Evolutionary conservation across 2,113 vertebrate genomes (phyloP).

Genomic region (Micromys minutus): DNA sequence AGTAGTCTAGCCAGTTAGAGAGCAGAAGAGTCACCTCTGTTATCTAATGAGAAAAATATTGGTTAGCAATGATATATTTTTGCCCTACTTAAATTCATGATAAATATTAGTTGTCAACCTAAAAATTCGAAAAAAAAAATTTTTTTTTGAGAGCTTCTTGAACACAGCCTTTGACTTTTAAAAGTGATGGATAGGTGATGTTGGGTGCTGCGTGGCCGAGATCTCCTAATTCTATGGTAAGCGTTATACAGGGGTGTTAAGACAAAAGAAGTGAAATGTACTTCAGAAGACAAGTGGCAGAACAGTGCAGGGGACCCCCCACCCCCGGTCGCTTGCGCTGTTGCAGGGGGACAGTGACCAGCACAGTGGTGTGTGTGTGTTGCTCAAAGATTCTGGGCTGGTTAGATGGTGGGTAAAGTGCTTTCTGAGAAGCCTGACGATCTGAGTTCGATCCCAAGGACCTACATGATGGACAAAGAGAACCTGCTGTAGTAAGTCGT

Average conservation of each 20-base stretch:
- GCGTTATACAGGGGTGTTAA: neutral
- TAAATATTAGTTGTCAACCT: slow-evolving; percentile 19
- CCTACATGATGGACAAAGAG: neutral
- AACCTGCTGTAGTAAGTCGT: neutral
- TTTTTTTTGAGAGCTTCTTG: neutral
- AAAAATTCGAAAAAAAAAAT: neutral
- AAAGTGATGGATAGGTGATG: neutral
- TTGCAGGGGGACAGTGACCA: neutral
- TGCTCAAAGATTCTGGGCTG: neutral
- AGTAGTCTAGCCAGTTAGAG: slow-evolving; percentile 22
- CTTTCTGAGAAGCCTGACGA: neutral
- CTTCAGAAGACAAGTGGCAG: neutral
- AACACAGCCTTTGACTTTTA: neutral
- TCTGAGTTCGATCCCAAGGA: neutral
- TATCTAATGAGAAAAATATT: slow-evolving; percentile 12
- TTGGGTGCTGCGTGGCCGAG: neutral
- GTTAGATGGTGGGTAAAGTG: neutral
- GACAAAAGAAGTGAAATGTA: neutral
- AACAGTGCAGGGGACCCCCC: neutral
- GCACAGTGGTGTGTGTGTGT: neutral
- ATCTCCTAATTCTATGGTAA: neutral
- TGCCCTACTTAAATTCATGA: neutral
- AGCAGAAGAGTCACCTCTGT: slow-evolving; percentile 24
- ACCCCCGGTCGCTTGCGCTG: too few relatives aligned
- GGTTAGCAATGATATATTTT: slow-evolving; percentile 33